Base-by-base conservation (phyloP, 2,888 invertebrate species). In the Drosophila monieri region DNA sequence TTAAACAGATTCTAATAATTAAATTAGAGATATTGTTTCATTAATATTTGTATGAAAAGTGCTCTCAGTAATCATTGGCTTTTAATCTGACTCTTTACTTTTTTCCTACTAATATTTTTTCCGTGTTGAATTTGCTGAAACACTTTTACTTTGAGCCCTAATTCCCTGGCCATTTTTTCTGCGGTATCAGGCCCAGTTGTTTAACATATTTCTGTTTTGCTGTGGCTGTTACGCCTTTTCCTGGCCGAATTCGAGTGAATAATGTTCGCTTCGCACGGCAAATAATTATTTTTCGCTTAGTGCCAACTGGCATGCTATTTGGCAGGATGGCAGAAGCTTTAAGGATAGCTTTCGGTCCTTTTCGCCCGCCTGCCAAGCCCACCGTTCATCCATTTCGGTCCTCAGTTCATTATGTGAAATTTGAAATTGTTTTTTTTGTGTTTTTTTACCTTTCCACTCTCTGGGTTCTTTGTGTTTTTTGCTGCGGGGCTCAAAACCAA, bases 261-360 rank as follows among this genome's bases (percentile, higher is more conserved):
- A 87, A 89, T 90, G 89, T 81, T 75, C 69, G 78, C 79, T 76
- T 78, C 74, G 78, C 90, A 89, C 89, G 90, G 77, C 88, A 89
- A 89, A 90, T 88, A 90, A 89, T 89, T 89, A 89, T 90, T 87
- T 61, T 77, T 66, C 79, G 83, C 79, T 79, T 81, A 85, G 83
- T 81, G 83, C 85, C 71, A 75, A 65, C 73, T 85, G 79, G 77
- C 80, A 80, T 80, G 83, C 80, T 61, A 80, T 85, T 80, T 79
- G 73, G 64, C 64, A 14, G 65, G 67, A 77, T 79, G 73, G 64
- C 64, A 14, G 65, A 67, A 77, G 77, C 83, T 73, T 80, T 59
- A 54, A 60, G 54, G 67, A 73, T 53, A 48, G 61, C 65, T 74
- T 71, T 51, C n/a, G 15, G 67, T 30, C 67, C 49, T 35, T 46